Base-by-base conservation (phyloP, 2,888 invertebrate genomes). In the Drosophila tanythrix region DNA sequence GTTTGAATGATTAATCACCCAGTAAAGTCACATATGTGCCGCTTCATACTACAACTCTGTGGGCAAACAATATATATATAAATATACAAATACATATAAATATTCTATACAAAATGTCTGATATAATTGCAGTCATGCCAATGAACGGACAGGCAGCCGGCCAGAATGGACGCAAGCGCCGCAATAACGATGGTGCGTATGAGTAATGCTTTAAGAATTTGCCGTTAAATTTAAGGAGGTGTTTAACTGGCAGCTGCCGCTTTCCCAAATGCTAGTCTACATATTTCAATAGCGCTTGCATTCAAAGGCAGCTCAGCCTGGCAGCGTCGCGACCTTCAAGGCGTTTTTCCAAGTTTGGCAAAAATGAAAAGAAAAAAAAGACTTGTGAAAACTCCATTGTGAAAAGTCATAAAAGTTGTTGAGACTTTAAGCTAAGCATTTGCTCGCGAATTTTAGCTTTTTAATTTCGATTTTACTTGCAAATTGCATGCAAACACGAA, bases 71-170 rank as follows among this genome's bases (percentile, higher is more conserved):
- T 50, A 29, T 8, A 59, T 43, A 51, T 43, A 51, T 18, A 31
- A 18, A 43, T 10, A 38, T 35, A 64, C 31, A 7, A 43, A 63
- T 35, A 56, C 53, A 57, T 62, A 35, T 57, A 63, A 10, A 25
- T 55, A 27, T 29, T n/a, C 1, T 50, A 21, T 50, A 52, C 46
- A 51, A 53, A 40, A 74, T 76, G 77, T 70, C 50, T 60, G 25
- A 57, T 76, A 43, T 70, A 48, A 51, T 91, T 92, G 27, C 86
- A 93, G 93, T 93, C 68, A 88, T 93, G 85, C 91, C 93, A 80
- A 92, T 92, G 93, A 92, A 92, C 83, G 92, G 92, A 76, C 91
- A 92, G 68, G 59, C 85, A 57, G 80, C 84, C 40, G 87, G 83
- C 63, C 90, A 77, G 68, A 89, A 83, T 83, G 90, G 89, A 80